These are phyloP conservation scores for Cossypha niveicapilla DNA, from an alignment of 2,797 vertebrate species.

Conservation along the genomic window DNA sequence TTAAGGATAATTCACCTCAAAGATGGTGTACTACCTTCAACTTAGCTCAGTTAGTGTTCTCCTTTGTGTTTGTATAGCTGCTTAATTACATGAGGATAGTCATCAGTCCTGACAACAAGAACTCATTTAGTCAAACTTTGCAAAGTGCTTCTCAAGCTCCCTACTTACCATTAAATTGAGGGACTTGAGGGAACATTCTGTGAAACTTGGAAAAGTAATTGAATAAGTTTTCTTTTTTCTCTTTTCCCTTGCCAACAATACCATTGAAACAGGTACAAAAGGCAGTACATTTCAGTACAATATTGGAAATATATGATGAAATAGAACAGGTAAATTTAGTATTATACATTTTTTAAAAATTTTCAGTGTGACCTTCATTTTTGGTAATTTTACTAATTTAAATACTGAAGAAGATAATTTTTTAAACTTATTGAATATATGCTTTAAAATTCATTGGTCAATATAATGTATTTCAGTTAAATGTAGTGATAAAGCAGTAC, in stretches of 20 bases:
- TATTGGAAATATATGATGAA: not conserved
- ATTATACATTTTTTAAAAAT: not conserved
- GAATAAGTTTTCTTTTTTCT: not conserved
- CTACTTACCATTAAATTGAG: not conserved
- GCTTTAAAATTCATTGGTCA: not conserved
- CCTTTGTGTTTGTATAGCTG: not conserved
- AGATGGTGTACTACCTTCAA: not conserved
- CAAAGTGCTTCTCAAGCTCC: not conserved
- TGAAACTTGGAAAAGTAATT: not conserved
- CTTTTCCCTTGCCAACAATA: not conserved
- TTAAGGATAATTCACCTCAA: not conserved
- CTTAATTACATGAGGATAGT: not conserved
- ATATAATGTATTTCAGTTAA: not conserved
- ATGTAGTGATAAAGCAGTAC: not conserved
- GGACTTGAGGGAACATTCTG: not conserved
- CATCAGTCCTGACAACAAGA: not conserved
- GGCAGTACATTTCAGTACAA: not conserved
- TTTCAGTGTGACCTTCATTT: not conserved
- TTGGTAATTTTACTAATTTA: not conserved
- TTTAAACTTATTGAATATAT: not conserved
- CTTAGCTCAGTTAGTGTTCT: not conserved
- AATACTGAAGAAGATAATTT: not conserved
- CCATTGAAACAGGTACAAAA: not conserved
- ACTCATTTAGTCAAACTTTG: not conserved
- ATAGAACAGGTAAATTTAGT: accelerated